These are phyloP conservation scores for Sylvia borin DNA, from an alignment of 2,797 vertebrate genomes.

Conservation along the genomic window DNA sequence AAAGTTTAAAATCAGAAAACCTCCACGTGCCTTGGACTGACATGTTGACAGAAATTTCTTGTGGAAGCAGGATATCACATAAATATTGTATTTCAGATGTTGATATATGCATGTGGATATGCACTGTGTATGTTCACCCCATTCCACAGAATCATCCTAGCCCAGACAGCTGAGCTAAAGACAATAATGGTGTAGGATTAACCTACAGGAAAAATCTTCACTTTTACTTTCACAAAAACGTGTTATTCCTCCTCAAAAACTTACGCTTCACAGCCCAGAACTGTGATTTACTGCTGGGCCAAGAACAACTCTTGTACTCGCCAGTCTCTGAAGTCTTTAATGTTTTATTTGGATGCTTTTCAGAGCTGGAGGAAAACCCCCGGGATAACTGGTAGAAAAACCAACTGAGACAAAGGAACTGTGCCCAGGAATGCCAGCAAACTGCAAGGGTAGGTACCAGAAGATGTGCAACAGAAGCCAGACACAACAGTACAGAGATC, in stretches of 20 bases:
- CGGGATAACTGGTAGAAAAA: not conserved
- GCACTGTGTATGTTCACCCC: not conserved
- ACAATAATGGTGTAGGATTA: not conserved
- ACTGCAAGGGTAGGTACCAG: not conserved
- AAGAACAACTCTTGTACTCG: not conserved
- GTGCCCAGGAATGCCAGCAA: not conserved
- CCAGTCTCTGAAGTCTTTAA: not conserved
- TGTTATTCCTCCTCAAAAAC: not conserved
- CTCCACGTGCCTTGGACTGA: not conserved
- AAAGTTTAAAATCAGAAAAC: not conserved
- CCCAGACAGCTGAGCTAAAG: not conserved
- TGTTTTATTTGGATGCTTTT: not conserved
- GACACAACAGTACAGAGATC: not conserved
- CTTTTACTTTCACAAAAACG: not conserved
- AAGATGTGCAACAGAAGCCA: not conserved
- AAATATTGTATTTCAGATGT: not conserved
- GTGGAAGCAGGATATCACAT: fast-evolving
- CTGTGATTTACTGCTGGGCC: not conserved
- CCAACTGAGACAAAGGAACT: not conserved
- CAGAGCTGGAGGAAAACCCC: not conserved
- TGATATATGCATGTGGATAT: not conserved
- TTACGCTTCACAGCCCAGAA: not conserved
- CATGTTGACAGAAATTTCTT: not conserved
- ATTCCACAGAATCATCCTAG: not conserved
- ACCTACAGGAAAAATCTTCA: not conserved